These are phyloP conservation scores for Callipepla squamata DNA, from an alignment of 2,113 vertebrate genomes.

Conservation along the genomic window DNA sequence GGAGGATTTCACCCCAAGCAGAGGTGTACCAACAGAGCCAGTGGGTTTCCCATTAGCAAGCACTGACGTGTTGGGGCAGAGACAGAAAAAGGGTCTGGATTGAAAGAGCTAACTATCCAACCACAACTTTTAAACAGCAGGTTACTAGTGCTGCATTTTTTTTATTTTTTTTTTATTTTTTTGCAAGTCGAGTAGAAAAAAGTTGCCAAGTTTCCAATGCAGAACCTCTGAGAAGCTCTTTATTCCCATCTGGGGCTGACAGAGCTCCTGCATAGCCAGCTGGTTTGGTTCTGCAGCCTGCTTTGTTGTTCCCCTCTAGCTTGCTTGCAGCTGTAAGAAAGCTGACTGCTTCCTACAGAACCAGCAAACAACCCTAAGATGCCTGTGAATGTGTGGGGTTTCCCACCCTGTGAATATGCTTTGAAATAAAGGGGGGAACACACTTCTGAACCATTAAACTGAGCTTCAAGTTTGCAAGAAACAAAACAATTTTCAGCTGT, in stretches of 20 bases:
- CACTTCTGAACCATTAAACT: not conserved
- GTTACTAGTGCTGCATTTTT: not conserved
- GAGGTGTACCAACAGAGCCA: no score
- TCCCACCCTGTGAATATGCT: not conserved
- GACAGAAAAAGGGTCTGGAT: not conserved
- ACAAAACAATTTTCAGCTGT: not conserved
- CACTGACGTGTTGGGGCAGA: not conserved
- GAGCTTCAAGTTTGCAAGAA: not conserved
- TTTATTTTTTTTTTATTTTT: not conserved
- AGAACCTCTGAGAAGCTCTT: not conserved
- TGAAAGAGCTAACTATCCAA: not conserved
- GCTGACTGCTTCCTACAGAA: not conserved
- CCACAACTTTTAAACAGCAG: not conserved
- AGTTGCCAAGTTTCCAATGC: not conserved
- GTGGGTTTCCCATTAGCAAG: not conserved
- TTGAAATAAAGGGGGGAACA: not conserved
- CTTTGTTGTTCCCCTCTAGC: not conserved
- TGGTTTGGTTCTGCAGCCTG: not conserved
- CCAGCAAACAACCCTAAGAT: not conserved
- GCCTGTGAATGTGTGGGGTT: accelerated
- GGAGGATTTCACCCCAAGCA: not conserved
- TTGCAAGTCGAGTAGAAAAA: accelerated
- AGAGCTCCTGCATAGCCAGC: not conserved
- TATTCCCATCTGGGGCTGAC: not conserved
- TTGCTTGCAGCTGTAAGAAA: not conserved